Evolutionary conservation across 2,797 vertebrate genomes (phyloP), one percentile per base, ranked within the genome.

Genomic region (Poecilia gillii): DNA sequence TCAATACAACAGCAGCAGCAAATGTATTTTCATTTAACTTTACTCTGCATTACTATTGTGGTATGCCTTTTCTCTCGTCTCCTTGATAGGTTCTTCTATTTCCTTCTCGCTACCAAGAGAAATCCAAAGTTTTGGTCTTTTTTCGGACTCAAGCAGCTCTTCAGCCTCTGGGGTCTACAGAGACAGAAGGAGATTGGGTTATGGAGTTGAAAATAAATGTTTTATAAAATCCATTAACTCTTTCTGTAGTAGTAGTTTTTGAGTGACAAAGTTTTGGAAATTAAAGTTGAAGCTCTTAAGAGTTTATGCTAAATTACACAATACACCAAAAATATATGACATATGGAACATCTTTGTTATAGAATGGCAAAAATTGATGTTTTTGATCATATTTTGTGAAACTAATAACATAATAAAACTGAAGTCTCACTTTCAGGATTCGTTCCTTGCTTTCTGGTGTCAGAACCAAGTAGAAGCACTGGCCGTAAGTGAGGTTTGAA

Each of bases 31-130:
- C 3, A 39, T 31, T 55, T 18, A 9, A 14, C 45, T n/a, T 2
- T n/a, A 36, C 55, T 16, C 5, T 43, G 45, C 16, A 13, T 51
- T 16, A 8, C 68, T n/a, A 77, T 23, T 55, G 47, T 78, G 39
- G 23, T 49, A 47, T 89, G 97, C 98, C 96, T 95, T 96, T 72
- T 86, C 89, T 93, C 89, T 92, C 39, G 91, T 85, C 36, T 96
- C 94, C 76, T 84, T 96, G 78, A 96, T 41, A 2, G 94, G 94
- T 91, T 97, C 97, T 47, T 97, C 96, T 75, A 99, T 96, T 95
- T 99, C 98, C 81, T 90, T 88, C 87, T 98, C 97, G 0, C 97
- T 99, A 74, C 98, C 97, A 74, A 98, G 93, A 75, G 97, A 97
- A 75, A 97, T 79, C 98, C 98, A 99, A 0, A 90, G 87, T 89